Evolutionary conservation across 1,140 invertebrate genomes (phyloP).

Genomic region (Phenacoccus solenopsis): DNA sequence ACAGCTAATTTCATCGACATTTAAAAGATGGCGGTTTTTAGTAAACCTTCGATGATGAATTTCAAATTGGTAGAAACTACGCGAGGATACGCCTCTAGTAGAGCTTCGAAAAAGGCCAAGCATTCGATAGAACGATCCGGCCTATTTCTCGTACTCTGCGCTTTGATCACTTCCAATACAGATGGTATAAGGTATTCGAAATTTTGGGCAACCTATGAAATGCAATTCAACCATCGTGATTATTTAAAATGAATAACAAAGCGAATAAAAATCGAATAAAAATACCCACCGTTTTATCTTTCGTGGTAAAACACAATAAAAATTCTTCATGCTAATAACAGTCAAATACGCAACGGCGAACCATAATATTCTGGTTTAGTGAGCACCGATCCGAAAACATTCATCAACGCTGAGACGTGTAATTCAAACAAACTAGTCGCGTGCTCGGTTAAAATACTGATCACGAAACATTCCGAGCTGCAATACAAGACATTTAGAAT

Average conservation of each 20-base stretch:
- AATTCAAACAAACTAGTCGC: background rate
- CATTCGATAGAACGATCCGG: slow-evolving; percentile 8
- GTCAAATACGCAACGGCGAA: background rate
- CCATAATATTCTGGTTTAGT: slow-evolving; percentile 5
- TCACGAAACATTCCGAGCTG: slow-evolving; percentile 1
- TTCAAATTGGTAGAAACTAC: background rate
- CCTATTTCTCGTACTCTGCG: background rate
- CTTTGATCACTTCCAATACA: background rate
- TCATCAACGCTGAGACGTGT: background rate
- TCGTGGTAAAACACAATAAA: background rate
- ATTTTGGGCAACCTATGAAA: background rate
- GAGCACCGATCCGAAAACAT: background rate
- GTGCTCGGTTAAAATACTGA: slow-evolving; percentile 1
- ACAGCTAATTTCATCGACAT: slow-evolving; percentile 6
- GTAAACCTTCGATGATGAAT: background rate
- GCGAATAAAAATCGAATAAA: background rate
- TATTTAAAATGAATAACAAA: too few relatives aligned
- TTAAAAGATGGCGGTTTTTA: background rate
- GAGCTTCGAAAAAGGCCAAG: background rate
- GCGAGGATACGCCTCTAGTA: background rate
- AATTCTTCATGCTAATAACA: background rate
- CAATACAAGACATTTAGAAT: background rate
- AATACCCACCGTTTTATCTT: background rate
- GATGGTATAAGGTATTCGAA: slow-evolving; percentile 6
- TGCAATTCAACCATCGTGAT: background rate